Percentiles rank a stretch among this genome's conserved stretches.
Evolutionary conservation across 2,888 invertebrate species (phyloP).

Genomic region (Ommatoiulus sabulosus): DNA sequence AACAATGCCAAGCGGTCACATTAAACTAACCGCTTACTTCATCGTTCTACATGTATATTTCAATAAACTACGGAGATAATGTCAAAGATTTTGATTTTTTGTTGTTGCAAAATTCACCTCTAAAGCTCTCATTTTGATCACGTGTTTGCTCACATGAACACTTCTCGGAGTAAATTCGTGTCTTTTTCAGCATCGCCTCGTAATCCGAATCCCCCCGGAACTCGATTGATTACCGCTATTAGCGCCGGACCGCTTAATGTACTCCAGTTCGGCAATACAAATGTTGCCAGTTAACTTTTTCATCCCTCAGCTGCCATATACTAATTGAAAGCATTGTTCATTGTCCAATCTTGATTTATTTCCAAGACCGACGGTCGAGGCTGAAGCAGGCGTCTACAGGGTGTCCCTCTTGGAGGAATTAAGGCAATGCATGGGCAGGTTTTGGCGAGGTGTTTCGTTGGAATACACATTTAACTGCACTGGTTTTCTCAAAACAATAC

Average conservation of each 20-base stretch:
- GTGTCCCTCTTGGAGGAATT: neutral
- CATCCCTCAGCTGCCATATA: slow-evolving; percentile 38
- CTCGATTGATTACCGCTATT: slow-evolving; percentile 37
- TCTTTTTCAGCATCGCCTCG: neutral
- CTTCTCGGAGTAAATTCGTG: neutral
- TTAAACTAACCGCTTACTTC: no score
- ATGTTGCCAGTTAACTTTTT: neutral
- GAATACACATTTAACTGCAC: no score
- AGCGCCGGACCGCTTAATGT: slow-evolving; percentile 39
- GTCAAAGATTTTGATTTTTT: no score
- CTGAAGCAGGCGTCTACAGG: neutral
- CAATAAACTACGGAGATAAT: no score
- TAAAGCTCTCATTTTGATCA: no score
- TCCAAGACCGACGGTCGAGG: neutral
- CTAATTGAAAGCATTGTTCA: slow-evolving; percentile 48
- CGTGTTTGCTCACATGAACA: no score
- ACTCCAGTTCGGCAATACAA: slow-evolving; percentile 16
- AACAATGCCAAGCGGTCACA: no score
- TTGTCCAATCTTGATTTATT: slow-evolving; percentile 45
- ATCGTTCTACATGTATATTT: no score
- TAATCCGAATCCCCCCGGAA: slow-evolving; percentile 23
- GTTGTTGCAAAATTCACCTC: no score
- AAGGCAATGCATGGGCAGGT: no score
- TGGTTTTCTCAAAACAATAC: no score
- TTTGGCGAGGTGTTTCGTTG: no score